A percentile compares a stretch with the other conserved stretches of the same genome.
These are phyloP conservation scores for Papilio protenor DNA, from an alignment of 2,888 invertebrate species.

Conservation along the genomic window DNA sequence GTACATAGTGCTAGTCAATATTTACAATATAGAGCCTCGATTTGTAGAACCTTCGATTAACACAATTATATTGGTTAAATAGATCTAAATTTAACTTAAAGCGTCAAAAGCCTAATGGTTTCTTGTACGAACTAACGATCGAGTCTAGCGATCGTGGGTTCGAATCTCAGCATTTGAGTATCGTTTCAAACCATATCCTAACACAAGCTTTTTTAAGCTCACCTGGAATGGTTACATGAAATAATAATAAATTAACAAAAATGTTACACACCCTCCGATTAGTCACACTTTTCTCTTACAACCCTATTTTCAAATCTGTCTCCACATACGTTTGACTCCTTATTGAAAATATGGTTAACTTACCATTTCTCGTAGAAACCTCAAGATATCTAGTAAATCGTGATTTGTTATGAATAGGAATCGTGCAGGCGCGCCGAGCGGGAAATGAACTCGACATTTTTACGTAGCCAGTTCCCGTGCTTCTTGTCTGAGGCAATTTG, in stretches of 20 bases:
- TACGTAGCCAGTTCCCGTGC: conserved; percentile 7
- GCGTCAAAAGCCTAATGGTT: too few relatives aligned
- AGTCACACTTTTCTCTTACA: too few relatives aligned
- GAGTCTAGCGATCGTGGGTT: too few relatives aligned
- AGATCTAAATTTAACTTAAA: neutral
- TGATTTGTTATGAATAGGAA: conserved; percentile 30
- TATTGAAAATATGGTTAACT: neutral
- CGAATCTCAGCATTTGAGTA: too few relatives aligned
- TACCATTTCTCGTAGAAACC: neutral
- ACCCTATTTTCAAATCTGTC: too few relatives aligned
- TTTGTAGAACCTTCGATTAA: neutral
- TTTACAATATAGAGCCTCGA: neutral
- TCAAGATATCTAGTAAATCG: conserved; percentile 8
- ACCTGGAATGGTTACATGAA: too few relatives aligned
- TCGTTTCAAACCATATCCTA: too few relatives aligned
- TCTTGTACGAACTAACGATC: too few relatives aligned
- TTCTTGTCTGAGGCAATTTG: conserved; percentile 22
- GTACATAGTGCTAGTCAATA: neutral
- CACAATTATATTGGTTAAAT: neutral
- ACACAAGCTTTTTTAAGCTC: too few relatives aligned
- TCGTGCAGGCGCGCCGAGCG: conserved; percentile 25
- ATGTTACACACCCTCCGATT: too few relatives aligned
- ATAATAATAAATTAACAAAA: neutral
- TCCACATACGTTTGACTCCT: too few relatives aligned
- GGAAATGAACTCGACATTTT: conserved; percentile 22